Conservation (phyloP, 2,797 vertebrate genomes). For the Emydoidea blandingii region DNA sequence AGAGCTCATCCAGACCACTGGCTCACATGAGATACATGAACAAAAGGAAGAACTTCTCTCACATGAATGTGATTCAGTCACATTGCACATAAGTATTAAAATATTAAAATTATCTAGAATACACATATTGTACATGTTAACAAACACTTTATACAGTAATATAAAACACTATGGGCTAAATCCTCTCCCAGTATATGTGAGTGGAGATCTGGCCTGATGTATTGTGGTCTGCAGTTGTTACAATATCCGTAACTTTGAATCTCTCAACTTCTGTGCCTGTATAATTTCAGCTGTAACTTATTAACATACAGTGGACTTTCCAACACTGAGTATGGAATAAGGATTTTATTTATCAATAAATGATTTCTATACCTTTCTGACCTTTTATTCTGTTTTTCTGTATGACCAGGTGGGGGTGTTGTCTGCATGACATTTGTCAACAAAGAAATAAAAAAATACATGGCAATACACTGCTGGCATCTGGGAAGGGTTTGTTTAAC, state of each 20-base stretch:
- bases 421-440: conserved; percentile 67
- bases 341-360: not conserved
- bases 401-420: conserved; percentile 72
- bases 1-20: not conserved
- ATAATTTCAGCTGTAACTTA: not conserved
- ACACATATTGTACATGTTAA: not conserved
- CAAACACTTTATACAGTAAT: not conserved
- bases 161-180: not conserved
- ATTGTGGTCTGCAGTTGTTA: not conserved
- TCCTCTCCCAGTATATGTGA: not conserved
- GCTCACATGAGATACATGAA: not conserved
- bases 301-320: not conserved
- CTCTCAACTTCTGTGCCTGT: not conserved
- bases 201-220: not conserved
- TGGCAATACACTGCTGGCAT: conserved; percentile 44
- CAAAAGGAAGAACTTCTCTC: not conserved
- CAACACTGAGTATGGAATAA: not conserved
- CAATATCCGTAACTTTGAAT: not conserved
- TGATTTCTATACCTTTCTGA: not conserved
- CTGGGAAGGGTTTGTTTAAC: conserved; percentile 39
- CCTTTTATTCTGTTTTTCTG: conserved; percentile 51
- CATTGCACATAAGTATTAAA: not conserved
- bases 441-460: not conserved
- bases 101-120: not conserved
- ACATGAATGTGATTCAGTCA: not conserved